Percentiles rank a stretch among this genome's conserved stretches.
Conservation (phyloP, 2,888 invertebrate species). For the Lypha dubia region DNA sequence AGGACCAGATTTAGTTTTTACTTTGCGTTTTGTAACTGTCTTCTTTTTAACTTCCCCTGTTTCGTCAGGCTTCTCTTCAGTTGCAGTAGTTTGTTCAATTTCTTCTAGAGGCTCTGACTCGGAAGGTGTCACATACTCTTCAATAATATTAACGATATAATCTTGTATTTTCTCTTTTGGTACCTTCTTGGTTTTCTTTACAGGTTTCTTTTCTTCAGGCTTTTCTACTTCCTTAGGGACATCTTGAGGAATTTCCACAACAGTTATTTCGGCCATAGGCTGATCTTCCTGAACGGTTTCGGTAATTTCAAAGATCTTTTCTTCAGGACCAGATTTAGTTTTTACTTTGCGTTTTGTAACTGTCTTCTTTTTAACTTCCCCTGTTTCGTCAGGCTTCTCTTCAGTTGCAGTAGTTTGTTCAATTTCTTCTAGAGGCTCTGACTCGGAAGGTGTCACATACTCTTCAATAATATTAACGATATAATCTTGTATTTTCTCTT, state of each 20-base stretch:
- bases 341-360: slow-evolving; percentile 78
- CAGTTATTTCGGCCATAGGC: slow-evolving; percentile 81
- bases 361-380: slow-evolving; percentile 73
- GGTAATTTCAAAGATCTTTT: slow-evolving; percentile 79
- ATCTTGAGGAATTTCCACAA: slow-evolving; percentile 76
- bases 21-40: slow-evolving; percentile 80
- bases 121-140: slow-evolving; percentile 69
- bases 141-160: slow-evolving; percentile 75
- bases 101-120: slow-evolving; percentile 66
- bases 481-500: slow-evolving; percentile 75
- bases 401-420: slow-evolving; percentile 73
- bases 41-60: slow-evolving; percentile 77
- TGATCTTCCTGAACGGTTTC: slow-evolving; percentile 78
- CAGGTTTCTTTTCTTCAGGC: slow-evolving; percentile 75
- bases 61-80: slow-evolving; percentile 72
- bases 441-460: slow-evolving; percentile 74
- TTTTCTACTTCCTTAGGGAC: slow-evolving; percentile 73
- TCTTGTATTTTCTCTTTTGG: slow-evolving; percentile 78
- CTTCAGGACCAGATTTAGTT: slow-evolving; percentile 78
- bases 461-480: slow-evolving; percentile 80
- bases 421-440: slow-evolving; percentile 69
- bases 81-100: slow-evolving; percentile 72
- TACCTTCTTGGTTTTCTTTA: slow-evolving; percentile 78
- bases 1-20: slow-evolving; percentile 82
- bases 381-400: slow-evolving; percentile 72